Percentiles rank a stretch among this genome's conserved stretches.
phyloP scores from a whole-genome alignment of 2,113 vertebrate species.

The Microtus richardsoni region DNA sequence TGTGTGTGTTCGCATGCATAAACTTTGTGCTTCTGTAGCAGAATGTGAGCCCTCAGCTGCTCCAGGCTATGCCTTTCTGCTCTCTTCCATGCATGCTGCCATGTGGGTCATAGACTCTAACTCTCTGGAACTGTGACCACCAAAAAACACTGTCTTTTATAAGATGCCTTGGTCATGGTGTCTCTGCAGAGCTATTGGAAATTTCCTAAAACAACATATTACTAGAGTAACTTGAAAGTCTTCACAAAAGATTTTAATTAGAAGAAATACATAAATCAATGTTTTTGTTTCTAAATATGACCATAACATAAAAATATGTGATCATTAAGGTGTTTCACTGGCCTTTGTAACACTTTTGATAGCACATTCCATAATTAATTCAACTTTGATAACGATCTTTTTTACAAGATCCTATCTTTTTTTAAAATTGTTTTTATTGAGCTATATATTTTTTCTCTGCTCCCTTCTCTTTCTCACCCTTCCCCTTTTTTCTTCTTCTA shows the following conservation, averaged over 20 bases:
- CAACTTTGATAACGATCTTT: not conserved
- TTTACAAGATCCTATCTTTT: no score
- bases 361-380: not conserved
- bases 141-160: no score
- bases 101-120: not conserved
- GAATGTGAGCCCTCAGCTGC: not conserved
- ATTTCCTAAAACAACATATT: not conserved
- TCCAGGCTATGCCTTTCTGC: not conserved
- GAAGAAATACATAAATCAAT: not conserved
- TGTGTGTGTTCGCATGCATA: not conserved
- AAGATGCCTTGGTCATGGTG: no score
- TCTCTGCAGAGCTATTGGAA: not conserved
- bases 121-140: not conserved
- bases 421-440: no score
- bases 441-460: no score
- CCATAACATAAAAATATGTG: not conserved
- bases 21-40: not conserved
- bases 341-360: not conserved
- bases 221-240: not conserved
- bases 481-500: no score
- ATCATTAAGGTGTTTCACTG: not conserved
- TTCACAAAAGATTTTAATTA: not conserved
- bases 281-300: not conserved
- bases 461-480: no score
- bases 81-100: no score